phyloP scores from a whole-genome alignment of 2,888 invertebrate species.

The Tenthredo distinguenda region DNA sequence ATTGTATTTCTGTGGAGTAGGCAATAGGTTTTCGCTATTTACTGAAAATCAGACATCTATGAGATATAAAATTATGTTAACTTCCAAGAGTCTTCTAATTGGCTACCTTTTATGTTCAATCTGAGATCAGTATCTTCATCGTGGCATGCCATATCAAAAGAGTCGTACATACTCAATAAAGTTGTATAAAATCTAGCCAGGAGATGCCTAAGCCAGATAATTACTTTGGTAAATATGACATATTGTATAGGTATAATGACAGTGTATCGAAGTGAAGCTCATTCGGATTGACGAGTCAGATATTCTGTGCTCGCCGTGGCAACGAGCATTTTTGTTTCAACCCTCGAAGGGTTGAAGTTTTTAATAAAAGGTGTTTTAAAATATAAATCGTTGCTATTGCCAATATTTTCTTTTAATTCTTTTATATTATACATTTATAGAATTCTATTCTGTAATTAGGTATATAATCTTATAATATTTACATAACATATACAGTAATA shows the following conservation, averaged over 20 bases:
- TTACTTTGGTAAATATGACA: conserved; percentile 19
- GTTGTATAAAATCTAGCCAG: background rate
- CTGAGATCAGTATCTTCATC: conserved; percentile 65
- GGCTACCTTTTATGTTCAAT: conserved; percentile 69
- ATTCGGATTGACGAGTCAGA: conserved; percentile 13
- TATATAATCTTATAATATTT: conserved; percentile 68
- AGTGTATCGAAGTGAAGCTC: background rate
- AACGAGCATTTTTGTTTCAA: conserved; percentile 12
- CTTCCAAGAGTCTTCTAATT: background rate
- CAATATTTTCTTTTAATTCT: conserved; percentile 56
- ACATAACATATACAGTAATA: conserved; percentile 72
- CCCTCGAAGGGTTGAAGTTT: background rate
- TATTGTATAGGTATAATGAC: background rate
- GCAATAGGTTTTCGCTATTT: conserved; percentile 69
- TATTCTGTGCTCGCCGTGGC: conserved; percentile 19
- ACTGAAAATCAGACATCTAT: conserved; percentile 61
- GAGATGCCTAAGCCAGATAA: background rate
- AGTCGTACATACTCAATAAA: conserved; percentile 62
- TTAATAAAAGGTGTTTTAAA: background rate
- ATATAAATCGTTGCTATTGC: conserved; percentile 10
- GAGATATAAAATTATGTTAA: background rate
- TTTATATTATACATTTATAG: conserved; percentile 67
- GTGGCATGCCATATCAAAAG: conserved; percentile 69
- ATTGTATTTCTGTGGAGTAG: conserved; percentile 64
- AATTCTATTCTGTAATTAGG: conserved; percentile 68